phyloP scores from a whole-genome alignment of 2,797 vertebrate genomes.

The Sylvilagus floridanus region DNA sequence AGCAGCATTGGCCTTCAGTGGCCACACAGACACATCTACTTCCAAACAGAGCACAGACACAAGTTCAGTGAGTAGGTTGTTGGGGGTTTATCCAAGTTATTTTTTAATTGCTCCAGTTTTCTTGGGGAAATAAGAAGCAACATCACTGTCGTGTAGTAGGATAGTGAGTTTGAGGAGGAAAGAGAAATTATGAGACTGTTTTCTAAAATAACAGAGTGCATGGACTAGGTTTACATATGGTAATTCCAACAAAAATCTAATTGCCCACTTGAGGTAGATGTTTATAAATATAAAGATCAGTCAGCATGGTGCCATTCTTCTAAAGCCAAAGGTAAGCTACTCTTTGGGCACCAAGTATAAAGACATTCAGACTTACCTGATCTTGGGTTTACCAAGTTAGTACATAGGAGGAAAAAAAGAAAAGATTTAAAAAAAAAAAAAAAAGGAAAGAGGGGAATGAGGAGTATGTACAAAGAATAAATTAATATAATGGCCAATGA shows the following conservation, averaged over 20 bases:
- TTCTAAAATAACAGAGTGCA: background rate
- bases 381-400: background rate
- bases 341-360: background rate
- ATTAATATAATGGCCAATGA: background rate
- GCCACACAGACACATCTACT: background rate
- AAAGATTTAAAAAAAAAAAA: too few species aligned
- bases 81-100: background rate
- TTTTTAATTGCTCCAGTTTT: background rate
- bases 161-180: background rate
- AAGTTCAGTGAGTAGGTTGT: background rate
- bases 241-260: background rate
- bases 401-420: background rate
- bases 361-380: background rate
- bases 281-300: background rate
- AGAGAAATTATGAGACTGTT: background rate
- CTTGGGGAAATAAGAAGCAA: background rate
- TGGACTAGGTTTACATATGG: background rate
- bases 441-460: background rate
- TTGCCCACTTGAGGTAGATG: background rate
- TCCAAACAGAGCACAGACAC: background rate
- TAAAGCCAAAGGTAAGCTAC: background rate
- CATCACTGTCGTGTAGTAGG: background rate
- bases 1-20: background rate
- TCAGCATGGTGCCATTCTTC: background rate
- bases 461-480: background rate